Base-by-base conservation (phyloP, 2,888 invertebrate species). In the Hypselothyrea guttata region DNA sequence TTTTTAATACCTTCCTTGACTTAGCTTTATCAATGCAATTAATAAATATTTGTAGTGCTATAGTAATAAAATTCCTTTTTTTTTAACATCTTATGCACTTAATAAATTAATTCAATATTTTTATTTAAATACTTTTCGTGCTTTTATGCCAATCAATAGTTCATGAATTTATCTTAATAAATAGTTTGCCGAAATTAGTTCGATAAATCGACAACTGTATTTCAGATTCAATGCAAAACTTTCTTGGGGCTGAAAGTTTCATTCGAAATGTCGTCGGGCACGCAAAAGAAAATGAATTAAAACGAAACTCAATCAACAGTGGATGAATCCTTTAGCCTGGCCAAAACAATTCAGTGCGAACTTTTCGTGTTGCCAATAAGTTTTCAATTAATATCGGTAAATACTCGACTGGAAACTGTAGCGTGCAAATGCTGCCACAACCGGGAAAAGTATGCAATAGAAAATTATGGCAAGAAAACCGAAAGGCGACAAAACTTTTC, bases 391-490 rank as follows among this genome's bases (percentile, higher is more conserved):
- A 66, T 84, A 76, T 52, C 49, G 38, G 34, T 73, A 69, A 76
- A 70, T 60, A 62, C 34, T 31, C 46, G 44, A 18, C 27, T 33
- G 59, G 49, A 52, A 81, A 76, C 83, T 76, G 73, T 71, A 63
- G 74, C 71, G 60, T 51, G 53, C 58, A 73, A 59, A 58, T 55
- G 48, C 54, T 28, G 35, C 37, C 45, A 58, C 55, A 37, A 42
- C 3, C 22, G 5, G 31, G 37, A 49, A 58, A 60, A 72, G 64
- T 67, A 68, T 85, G 86, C 77, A 84, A 61, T 69, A 61, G 38
- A 40, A 71, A 85, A 85, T 83, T 85, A 79, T 73, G 61, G 52
- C 56, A 47, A 61, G 47, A 58, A 41, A 54, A 44, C 54, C 67
- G 35, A 48, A 42, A 55, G 52, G 57, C 54, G 60, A 46, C 22